phyloP scores from a whole-genome alignment of 2,888 invertebrate genomes.

The Dione vanillae region DNA sequence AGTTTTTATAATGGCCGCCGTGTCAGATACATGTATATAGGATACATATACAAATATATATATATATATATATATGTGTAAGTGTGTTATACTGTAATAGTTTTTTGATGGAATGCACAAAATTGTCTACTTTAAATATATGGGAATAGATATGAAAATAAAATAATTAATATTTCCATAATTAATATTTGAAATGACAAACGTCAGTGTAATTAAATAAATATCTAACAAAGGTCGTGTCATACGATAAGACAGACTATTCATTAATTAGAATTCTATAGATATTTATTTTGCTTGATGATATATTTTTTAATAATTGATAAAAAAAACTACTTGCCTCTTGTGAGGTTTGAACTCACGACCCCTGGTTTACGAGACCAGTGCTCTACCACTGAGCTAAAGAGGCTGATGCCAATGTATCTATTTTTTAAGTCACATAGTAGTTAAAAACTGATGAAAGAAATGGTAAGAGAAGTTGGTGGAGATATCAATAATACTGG shows the following conservation, averaged over 20 bases:
- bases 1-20: too few relatives aligned
- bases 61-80: too few relatives aligned
- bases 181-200: neutral
- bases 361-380: constrained; percentile 92
- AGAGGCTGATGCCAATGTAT: constrained; percentile 79
- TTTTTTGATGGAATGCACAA: too few relatives aligned
- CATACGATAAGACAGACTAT: neutral
- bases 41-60: too few relatives aligned
- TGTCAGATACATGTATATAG: too few relatives aligned
- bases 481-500: too few relatives aligned
- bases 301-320: neutral
- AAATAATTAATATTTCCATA: too few relatives aligned
- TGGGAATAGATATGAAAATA: too few relatives aligned
- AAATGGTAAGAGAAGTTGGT: too few relatives aligned
- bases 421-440: neutral
- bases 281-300: neutral
- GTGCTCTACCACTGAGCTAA: constrained; percentile 93
- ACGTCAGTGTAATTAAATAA: neutral
- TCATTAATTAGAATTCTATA: neutral
- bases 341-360: constrained; percentile 80
- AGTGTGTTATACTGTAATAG: too few relatives aligned
- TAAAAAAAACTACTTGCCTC: constrained; percentile 57
- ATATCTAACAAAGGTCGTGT: neutral
- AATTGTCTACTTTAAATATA: too few relatives aligned
- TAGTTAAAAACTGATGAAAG: neutral